phyloP scores from a whole-genome alignment of 2,113 vertebrate genomes.

The Fulica atra region DNA sequence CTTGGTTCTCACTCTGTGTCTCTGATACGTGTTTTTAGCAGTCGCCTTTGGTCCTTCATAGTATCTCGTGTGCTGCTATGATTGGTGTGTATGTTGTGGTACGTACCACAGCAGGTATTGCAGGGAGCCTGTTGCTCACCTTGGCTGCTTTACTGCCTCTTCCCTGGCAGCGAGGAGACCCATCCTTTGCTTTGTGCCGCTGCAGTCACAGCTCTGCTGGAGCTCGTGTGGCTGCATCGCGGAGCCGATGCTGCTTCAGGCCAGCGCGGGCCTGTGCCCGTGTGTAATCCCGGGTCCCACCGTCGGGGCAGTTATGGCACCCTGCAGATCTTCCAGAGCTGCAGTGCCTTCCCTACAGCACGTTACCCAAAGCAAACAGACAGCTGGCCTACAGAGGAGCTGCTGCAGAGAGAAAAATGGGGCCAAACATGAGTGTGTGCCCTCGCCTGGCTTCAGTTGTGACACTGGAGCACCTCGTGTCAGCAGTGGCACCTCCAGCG shows the following conservation, averaged over 20 bases:
- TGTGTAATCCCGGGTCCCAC: neutral
- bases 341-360: neutral
- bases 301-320: neutral
- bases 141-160: neutral
- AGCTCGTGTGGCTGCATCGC: neutral
- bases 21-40: neutral
- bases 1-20: neutral
- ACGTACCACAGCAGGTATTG: accelerated
- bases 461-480: accelerated
- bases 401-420: neutral
- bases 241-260: neutral
- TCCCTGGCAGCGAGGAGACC: neutral
- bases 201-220: neutral
- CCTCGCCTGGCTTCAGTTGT: neutral
- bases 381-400: neutral
- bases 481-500: neutral
- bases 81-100: too few relatives aligned
- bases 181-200: neutral
- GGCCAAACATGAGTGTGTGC: neutral
- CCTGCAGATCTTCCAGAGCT: neutral
- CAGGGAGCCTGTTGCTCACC: neutral
- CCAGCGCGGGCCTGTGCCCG: accelerated
- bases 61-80: neutral
- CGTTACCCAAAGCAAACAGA: neutral
- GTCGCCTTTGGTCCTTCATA: neutral